Evolutionary conservation across 2,888 invertebrate genomes (phyloP).

Genomic region (Galerucella pusilla): DNA sequence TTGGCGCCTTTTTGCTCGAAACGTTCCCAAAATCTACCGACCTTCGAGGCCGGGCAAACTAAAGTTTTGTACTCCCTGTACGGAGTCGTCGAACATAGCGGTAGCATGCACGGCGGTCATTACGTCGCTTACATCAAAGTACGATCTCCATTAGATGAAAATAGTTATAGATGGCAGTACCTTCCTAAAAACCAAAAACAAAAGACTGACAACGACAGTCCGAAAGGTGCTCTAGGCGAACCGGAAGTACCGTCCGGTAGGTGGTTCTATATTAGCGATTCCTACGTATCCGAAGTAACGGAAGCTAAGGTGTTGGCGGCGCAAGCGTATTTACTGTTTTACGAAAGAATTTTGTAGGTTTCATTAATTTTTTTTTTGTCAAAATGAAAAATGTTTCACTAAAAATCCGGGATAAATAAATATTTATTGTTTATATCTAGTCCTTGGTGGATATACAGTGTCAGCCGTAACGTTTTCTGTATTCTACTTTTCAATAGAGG

Average conservation of each 20-base stretch:
- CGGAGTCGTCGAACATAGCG: slow-evolving; percentile 95
- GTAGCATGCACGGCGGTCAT: slow-evolving; percentile 88
- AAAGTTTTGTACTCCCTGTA: slow-evolving; percentile 86
- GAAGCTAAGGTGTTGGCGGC: slow-evolving; percentile 84
- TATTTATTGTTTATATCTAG: not conserved
- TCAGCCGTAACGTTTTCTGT: no score
- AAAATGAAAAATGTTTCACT: no score
- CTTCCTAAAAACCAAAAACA: slow-evolving; percentile 68
- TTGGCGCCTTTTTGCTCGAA: slow-evolving; percentile 90
- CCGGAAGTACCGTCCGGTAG: slow-evolving; percentile 74
- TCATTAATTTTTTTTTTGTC: slow-evolving; percentile 7
- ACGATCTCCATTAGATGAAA: slow-evolving; percentile 70
- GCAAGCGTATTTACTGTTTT: slow-evolving; percentile 96
- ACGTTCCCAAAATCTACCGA: slow-evolving; percentile 70
- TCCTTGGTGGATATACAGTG: no score
- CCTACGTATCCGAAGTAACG: slow-evolving; percentile 82
- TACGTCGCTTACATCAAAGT: slow-evolving; percentile 97
- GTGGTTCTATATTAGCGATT: slow-evolving; percentile 97
- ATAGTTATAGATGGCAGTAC: slow-evolving; percentile 80
- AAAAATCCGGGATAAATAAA: not conserved
- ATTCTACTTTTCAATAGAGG: no score
- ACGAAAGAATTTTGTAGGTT: slow-evolving; percentile 86
- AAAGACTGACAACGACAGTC: slow-evolving; percentile 61
- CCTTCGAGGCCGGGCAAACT: slow-evolving; percentile 60
- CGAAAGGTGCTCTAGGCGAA: slow-evolving; percentile 62